Percentiles rank a stretch among this genome's conserved stretches.
These are phyloP conservation scores for Lucilia sericata DNA, from an alignment of 1,140 invertebrate species.

Conservation along the genomic window DNA sequence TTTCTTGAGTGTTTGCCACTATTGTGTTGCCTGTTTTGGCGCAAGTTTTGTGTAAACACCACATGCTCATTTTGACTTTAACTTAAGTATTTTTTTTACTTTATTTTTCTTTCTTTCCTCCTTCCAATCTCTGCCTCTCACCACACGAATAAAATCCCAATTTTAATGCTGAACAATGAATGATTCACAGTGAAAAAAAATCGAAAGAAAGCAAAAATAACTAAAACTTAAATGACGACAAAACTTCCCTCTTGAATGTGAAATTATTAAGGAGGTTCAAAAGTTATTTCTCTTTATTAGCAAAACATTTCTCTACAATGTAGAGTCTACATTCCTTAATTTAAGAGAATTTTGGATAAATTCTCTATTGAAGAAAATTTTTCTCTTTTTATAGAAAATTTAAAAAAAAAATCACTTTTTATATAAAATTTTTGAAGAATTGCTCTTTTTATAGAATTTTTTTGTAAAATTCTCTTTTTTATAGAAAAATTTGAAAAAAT, in stretches of 20 bases:
- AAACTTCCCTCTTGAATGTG: background rate
- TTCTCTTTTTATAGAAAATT: too few relatives aligned
- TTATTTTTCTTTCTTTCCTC: background rate
- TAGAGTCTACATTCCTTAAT: too few relatives aligned
- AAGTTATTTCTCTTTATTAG: background rate
- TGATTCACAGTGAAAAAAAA: background rate
- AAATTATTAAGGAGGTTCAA: background rate
- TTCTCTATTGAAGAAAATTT: too few relatives aligned
- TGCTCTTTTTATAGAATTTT: too few relatives aligned
- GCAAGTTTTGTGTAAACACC: background rate
- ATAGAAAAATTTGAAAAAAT: too few relatives aligned
- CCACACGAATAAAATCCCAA: background rate
- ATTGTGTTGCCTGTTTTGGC: slow-evolving; percentile 7
- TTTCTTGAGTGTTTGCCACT: background rate
- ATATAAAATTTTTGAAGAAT: too few relatives aligned
- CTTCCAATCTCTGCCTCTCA: background rate
- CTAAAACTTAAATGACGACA: background rate
- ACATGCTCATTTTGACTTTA: background rate
- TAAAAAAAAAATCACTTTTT: too few relatives aligned
- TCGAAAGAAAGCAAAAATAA: background rate
- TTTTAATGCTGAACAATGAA: slow-evolving; percentile 4
- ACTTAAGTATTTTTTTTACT: background rate
- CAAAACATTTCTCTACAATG: too few relatives aligned
- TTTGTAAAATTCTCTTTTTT: too few relatives aligned
- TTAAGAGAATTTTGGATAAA: too few relatives aligned